Evolutionary conservation across 1,140 invertebrate genomes (phyloP).

Genomic region (Dryas iulia): DNA sequence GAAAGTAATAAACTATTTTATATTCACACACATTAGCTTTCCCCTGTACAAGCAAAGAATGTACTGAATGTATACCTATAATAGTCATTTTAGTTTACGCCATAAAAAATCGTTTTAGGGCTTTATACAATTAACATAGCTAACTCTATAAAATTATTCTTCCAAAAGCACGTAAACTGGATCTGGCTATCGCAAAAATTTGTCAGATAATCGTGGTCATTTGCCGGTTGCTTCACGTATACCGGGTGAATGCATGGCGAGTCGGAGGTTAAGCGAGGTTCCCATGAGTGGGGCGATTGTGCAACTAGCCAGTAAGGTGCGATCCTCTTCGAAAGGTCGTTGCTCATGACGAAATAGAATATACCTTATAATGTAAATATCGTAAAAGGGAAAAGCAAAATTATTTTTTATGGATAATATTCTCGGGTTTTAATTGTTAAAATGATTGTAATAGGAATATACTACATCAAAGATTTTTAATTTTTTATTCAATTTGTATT

Average conservation of each 20-base stretch:
- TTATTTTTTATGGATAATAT: background rate
- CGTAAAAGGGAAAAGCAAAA: background rate
- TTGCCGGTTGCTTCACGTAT: slow-evolving; percentile 29
- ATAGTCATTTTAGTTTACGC: background rate
- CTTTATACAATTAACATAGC: background rate
- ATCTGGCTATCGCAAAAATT: slow-evolving; percentile 1
- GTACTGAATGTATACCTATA: background rate
- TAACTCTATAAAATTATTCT: no score
- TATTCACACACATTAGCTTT: background rate
- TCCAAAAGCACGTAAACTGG: background rate
- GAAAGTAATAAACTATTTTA: background rate
- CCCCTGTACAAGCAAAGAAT: no score
- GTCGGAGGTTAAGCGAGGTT: slow-evolving; percentile 47
- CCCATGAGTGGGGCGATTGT: slow-evolving; percentile 43
- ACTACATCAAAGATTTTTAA: no score
- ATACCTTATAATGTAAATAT: slow-evolving; percentile 9
- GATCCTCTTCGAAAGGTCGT: slow-evolving; percentile 43
- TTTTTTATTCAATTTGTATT: no score
- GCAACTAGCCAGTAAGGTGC: slow-evolving; percentile 29
- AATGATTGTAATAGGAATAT: no score
- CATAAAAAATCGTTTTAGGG: background rate
- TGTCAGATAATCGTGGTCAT: slow-evolving; percentile 32
- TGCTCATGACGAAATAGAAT: slow-evolving; percentile 13
- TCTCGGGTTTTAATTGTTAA: no score
- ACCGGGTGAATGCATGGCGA: slow-evolving; percentile 36